Evolutionary conservation across 1,140 invertebrate genomes (phyloP).

Genomic region (Zaprionus tsacasi): DNA sequence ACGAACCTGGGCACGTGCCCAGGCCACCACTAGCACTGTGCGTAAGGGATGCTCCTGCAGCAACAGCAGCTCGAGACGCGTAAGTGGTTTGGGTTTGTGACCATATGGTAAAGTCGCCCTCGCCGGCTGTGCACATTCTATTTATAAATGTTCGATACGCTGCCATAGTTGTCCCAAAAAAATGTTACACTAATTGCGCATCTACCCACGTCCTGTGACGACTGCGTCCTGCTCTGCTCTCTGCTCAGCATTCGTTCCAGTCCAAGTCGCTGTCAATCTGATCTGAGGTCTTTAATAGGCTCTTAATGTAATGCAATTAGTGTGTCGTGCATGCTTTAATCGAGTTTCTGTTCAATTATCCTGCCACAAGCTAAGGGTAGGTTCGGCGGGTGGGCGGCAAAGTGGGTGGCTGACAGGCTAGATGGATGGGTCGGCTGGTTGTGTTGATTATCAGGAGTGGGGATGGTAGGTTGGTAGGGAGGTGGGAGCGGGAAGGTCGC

Average conservation of each 20-base stretch:
- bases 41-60: conserved; percentile 68
- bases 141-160: conserved; percentile 30
- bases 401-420: background rate
- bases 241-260: background rate
- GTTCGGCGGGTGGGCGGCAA: conserved; percentile 10
- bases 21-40: background rate
- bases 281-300: conserved; percentile 53
- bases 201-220: background rate
- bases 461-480: background rate
- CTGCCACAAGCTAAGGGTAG: conserved; percentile 51
- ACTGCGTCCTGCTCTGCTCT: background rate
- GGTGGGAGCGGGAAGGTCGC: conserved; percentile 39
- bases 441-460: conserved; percentile 14
- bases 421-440: conserved; percentile 25
- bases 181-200: conserved; percentile 63
- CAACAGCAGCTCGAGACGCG: conserved; percentile 37
- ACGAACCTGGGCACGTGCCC: background rate
- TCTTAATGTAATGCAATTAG: conserved; percentile 73
- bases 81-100: conserved; percentile 64
- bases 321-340: conserved; percentile 60
- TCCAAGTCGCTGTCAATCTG: conserved; percentile 39
- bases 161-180: conserved; percentile 32
- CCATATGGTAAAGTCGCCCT: conserved; percentile 68
- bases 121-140: conserved; percentile 45
- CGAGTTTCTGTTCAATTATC: conserved; percentile 73